Conservation (phyloP, 2,888 invertebrate genomes). For the Callyntrura guangdongensis region DNA sequence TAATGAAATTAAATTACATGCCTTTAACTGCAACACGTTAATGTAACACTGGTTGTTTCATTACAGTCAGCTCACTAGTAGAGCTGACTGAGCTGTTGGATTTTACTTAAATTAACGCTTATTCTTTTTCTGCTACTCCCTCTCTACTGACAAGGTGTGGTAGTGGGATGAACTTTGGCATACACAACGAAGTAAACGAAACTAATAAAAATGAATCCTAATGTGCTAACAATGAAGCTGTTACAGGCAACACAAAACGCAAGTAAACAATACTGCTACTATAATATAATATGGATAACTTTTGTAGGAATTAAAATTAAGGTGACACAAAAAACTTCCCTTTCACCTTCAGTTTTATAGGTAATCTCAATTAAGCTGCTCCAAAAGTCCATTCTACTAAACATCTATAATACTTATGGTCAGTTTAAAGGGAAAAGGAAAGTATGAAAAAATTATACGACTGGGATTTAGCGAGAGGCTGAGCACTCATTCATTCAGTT, state of each 20-base stretch:
- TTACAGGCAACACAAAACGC: neutral
- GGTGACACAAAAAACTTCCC: slow-evolving; percentile 46
- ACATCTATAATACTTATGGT: neutral
- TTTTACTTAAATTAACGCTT: too few species aligned
- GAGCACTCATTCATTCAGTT: neutral
- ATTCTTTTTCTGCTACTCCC: neutral
- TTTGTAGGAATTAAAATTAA: slow-evolving; percentile 7
- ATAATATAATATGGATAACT: neutral
- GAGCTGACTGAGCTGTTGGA: neutral
- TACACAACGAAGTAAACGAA: too few species aligned
- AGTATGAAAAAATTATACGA: neutral
- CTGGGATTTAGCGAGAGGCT: neutral
- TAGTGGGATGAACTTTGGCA: slow-evolving; percentile 8
- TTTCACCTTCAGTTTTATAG: slow-evolving; percentile 29
- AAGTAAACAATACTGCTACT: neutral
- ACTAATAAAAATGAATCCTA: neutral
- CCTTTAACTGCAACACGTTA: neutral
- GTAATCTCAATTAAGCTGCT: neutral
- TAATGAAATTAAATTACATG: neutral
- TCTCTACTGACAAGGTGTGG: slow-evolving; percentile 8
- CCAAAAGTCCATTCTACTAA: slow-evolving; percentile 1
- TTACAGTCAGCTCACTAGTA: neutral
- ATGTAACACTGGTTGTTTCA: neutral
- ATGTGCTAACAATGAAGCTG: neutral
- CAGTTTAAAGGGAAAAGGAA: slow-evolving; percentile 16